A percentile compares a stretch with the other conserved stretches of the same genome.
phyloP scores from a whole-genome alignment of 2,888 invertebrate species.

The Ganaspis brasiliensis region DNA sequence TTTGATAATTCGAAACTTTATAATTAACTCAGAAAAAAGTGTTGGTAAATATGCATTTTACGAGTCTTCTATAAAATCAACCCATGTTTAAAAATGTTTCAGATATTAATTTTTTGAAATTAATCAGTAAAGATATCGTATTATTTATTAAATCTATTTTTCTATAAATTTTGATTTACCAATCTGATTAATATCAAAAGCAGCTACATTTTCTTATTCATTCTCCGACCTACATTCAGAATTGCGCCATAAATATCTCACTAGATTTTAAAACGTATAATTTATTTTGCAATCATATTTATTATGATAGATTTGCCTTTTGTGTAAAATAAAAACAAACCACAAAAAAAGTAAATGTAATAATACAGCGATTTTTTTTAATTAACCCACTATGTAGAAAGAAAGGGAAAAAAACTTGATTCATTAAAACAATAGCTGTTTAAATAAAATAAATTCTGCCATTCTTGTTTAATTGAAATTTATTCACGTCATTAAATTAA shows the following conservation, averaged over 20 bases:
- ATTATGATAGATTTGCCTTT: constrained; percentile 13
- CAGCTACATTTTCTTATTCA: constrained; percentile 19
- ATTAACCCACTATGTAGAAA: background rate
- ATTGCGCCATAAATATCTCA: background rate
- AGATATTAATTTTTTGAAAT: background rate
- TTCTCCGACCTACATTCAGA: background rate
- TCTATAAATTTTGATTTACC: background rate
- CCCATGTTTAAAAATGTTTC: background rate
- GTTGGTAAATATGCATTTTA: too few species aligned
- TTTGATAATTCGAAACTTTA: too few species aligned
- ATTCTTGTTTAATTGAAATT: too few species aligned
- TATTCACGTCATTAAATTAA: background rate
- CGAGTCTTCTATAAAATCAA: background rate
- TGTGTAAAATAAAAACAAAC: background rate
- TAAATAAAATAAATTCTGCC: too few species aligned
- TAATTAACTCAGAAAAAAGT: too few species aligned
- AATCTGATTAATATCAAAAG: constrained; percentile 7
- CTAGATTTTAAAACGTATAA: constrained; percentile 16
- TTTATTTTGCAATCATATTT: constrained; percentile 22
- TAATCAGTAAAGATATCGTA: too few species aligned
- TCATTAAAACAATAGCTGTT: background rate
- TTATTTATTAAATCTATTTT: too few species aligned
- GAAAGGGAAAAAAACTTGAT: background rate
- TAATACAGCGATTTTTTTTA: background rate
- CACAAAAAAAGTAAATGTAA: background rate